Evolutionary conservation across 2,888 invertebrate species (phyloP), one percentile per base, ranked within the genome.

Genomic region (Adineta ricciae): DNA sequence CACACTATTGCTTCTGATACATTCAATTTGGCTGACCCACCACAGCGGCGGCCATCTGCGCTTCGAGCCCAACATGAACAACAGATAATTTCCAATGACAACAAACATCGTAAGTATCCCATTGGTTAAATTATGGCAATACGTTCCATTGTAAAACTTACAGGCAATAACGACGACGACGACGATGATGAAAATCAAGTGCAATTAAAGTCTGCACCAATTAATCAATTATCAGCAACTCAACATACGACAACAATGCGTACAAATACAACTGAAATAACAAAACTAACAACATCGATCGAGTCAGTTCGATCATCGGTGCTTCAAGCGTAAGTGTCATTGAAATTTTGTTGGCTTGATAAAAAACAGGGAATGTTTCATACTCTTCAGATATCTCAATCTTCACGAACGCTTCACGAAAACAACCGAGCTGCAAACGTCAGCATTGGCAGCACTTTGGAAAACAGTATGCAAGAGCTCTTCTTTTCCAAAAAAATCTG

Each of bases 381-480:
- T n/a, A n/a, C 11, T 46, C 46, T 46, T 8, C n/a, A 78, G 78
- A 38, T 78, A 78, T 78, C 78, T 78, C n/a, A 36, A 78, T 78
- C 14, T 78, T 24, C 78, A 78, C n/a, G 78, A 78, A n/a, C 78
- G 78, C n/a, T 41, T 41, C 24, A 78, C 78, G 14, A 78, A 41
- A 41, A 78, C 78, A 78, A 78, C 78, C 9, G 78, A 78, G 41
- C 41, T 78, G 41, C 78, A 78, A 41, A 38, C 78, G 41, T 78
- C 78, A 11, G 78, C 78, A 19, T 24, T 78, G n/a, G n/a, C 41
- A 24, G 0, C 78, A 78, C 78, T 78, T 41, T 78, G 78, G 78
- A 78, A 78, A 78, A 78, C 9, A 24, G 78, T 78, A 78, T 41
- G 3, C 2, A 8, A 78, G 32, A 27, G 14, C 5, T 1, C 2